Conservation (phyloP, 2,888 invertebrate species). For the Melanostoma scalare region DNA sequence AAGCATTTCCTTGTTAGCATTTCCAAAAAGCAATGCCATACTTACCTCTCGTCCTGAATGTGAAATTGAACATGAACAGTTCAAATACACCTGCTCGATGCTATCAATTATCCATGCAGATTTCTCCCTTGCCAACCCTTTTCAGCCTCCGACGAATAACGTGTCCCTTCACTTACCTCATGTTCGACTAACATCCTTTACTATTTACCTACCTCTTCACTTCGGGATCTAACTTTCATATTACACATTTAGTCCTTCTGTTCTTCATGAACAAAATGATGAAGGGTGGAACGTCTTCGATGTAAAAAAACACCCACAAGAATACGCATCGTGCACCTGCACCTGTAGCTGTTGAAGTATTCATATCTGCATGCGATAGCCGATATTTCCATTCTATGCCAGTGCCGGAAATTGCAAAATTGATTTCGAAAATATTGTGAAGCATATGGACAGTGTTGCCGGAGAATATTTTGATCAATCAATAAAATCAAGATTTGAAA, state of each 20-base stretch:
- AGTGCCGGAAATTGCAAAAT: constrained; percentile 42
- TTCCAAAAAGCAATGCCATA: not conserved
- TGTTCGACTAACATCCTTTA: constrained; percentile 1
- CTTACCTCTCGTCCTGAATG: constrained; percentile 25
- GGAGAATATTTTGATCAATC: not conserved
- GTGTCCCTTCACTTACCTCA: constrained; percentile 8
- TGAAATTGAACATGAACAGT: constrained; percentile 65
- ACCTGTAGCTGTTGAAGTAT: constrained; percentile 57
- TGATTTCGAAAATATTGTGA: constrained; percentile 45
- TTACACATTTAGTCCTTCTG: not conserved
- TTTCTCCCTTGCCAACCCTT: constrained; percentile 1
- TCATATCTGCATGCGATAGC: constrained; percentile 38
- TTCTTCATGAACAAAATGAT: not conserved
- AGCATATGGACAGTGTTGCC: not conserved
- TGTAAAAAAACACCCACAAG: constrained; percentile 11
- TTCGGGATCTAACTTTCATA: not conserved
- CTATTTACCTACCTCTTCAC: not conserved
- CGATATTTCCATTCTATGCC: constrained; percentile 12
- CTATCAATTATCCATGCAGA: constrained; percentile 64
- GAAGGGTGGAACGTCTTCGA: constrained; percentile 25
- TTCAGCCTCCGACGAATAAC: constrained; percentile 21
- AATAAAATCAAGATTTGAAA: not conserved
- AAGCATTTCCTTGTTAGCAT: constrained; percentile 1
- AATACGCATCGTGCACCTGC: constrained; percentile 28
- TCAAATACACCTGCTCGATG: constrained; percentile 65